These are phyloP conservation scores for Pitta sordida DNA, from an alignment of 2,113 vertebrate genomes.

Conservation along the genomic window DNA sequence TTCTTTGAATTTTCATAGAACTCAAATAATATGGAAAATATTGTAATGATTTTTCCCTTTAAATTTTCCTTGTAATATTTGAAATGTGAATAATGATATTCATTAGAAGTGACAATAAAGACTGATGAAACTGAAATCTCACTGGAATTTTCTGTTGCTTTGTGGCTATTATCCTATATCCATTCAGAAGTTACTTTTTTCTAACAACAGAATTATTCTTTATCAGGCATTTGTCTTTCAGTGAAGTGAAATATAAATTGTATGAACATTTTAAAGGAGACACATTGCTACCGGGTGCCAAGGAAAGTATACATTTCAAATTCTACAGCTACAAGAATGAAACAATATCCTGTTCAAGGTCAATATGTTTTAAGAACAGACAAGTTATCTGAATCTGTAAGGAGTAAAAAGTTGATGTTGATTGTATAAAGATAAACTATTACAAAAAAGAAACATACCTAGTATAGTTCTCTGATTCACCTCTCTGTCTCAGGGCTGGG, in stretches of 20 bases:
- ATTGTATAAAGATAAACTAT: background rate
- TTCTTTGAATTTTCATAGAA: background rate
- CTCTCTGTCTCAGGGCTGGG: no score
- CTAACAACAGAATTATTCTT: background rate
- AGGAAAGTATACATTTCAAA: background rate
- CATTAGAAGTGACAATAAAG: background rate
- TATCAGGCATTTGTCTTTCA: background rate
- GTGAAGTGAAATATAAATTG: background rate
- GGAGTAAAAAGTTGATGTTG: background rate
- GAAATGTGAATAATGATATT: background rate
- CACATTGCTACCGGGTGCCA: background rate
- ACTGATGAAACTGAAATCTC: background rate
- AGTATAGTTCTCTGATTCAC: background rate
- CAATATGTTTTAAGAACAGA: background rate
- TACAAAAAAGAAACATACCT: background rate
- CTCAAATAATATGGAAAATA: background rate
- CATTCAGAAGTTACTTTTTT: background rate
- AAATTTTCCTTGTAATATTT: background rate
- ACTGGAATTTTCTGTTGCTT: background rate
- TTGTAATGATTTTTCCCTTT: background rate
- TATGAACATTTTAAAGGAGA: background rate
- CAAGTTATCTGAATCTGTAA: background rate
- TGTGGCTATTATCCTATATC: background rate
- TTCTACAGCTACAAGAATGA: background rate
- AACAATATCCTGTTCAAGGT: background rate